Evolutionary conservation across 64 coral and sea anemone genomes (phyloP), one percentile per base, ranked within the genome.

Genomic region (Pachyseris speciosa): DNA sequence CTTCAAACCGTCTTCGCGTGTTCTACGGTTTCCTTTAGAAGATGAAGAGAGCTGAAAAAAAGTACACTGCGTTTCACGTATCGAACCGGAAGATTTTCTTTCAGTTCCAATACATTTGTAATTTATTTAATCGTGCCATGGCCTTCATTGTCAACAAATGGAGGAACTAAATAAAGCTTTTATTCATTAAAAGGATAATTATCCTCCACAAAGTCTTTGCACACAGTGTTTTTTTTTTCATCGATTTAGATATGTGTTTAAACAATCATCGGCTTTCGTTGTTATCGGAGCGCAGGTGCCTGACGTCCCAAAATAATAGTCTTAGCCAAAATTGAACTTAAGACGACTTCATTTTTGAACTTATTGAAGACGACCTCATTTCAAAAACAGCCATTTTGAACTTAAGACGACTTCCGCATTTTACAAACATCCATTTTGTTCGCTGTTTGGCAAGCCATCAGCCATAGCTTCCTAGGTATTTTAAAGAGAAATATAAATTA

Each of bases 251-350:
- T 29, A 51, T 76, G 52, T 51, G 17, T 60, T 61, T 60, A 60
- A 80, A 80, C 30, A 80, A 80, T 80, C 76, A 24, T 39, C 33
- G 9, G 32, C 29, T 60, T 78, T 80, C 53, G 76, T 80, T 80
- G 76, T 61, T 61, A 80, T 19, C 53, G 33, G 33, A 24, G 8
- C 2, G 33, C 52, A 80, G 50, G 32, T 80, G 20, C 29, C 27
- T n/a, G 2, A 38, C 11, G 31, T 24, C 38, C 36, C 5, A 13
- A 67, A 32, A 67, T 37, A 32, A 32, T 3, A 12, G 28, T 47
- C 16, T 9, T 31, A 43, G 16, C 28, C n/a, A 41, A 42, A 72
- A 72, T 41, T 72, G 17, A 72, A 41, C 69, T 42, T 2, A 41
- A 72, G 3, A 69, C n/a, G n/a, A n/a, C n/a, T n/a, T n/a, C n/a